Evolutionary conservation across 53 echinoderm and acorn worm genomes (phyloP), one percentile per base, ranked within the genome.

Genomic region (Hippasteria phrygiana): DNA sequence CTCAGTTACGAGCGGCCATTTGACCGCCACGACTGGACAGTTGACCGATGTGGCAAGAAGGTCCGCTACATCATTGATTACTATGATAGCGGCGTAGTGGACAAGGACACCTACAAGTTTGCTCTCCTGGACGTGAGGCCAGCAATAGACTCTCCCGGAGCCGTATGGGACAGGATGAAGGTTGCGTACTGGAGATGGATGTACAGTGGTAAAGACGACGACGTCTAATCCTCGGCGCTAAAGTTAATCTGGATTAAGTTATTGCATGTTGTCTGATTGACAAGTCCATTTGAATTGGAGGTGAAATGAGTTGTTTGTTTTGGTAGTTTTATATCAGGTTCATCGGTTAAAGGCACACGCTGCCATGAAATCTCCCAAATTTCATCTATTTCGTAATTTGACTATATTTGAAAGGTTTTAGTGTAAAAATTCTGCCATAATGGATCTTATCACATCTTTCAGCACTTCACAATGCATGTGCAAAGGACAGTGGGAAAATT

Each of bases 51-150:
- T 42, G 97, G 97, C 18, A 93, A 87, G 55, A 89, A 95, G 71
- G 94, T 97, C 31, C 94, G 97, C 26, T 97, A 97, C 94, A 74
- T 97, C 90, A 97, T 97, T 35, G 97, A 97, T 55, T 97, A 95
- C 76, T 97, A 97, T 36, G 97, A 97, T 80, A 92, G 97, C 34
- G 97, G 97, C 27, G 51, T 55, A 3, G 95, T 97, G 24, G 95
- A 97, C 72, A 88, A 40, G 38, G 88, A 94, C 89, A 94, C 93
- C 16, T 95, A 84, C 78, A 92, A 90, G 67, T 97, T 97, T 91
- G 91, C 97, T 46, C 78, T 97, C 43, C 71, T 97, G 75, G 97
- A 97, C 64, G 97, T 97, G 3, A 87, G 97, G 62, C 97, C 97
- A 1, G 97, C 97, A 54, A 75, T 95, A 1, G 97, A 97, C 59